Evolutionary conservation across 1,140 invertebrate species (phyloP).

Genomic region (Propsilocerus akamusi): DNA sequence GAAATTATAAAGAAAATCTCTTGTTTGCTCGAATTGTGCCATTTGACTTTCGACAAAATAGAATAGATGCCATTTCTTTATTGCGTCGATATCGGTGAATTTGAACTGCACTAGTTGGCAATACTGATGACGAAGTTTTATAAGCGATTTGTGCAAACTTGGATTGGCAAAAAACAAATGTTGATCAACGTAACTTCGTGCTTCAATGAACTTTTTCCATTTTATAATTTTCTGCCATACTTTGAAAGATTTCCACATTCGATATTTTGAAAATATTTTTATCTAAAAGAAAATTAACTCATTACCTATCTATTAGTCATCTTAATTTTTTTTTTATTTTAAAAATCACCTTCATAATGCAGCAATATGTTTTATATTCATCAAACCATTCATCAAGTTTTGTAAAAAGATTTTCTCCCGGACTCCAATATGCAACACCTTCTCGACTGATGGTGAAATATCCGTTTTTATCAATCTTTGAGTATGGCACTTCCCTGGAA

Average conservation of each 20-base stretch:
- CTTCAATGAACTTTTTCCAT: slow-evolving; percentile 39
- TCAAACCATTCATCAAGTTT: slow-evolving; percentile 45
- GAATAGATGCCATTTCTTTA: slow-evolving; percentile 39
- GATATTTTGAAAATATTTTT: slow-evolving; percentile 47
- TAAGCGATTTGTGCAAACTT: slow-evolving; percentile 43
- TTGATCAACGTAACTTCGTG: slow-evolving; percentile 35
- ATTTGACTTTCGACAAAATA: slow-evolving; percentile 48
- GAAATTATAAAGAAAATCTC: slow-evolving; percentile 13
- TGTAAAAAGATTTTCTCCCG: slow-evolving; percentile 44
- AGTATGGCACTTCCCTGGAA: slow-evolving; percentile 43
- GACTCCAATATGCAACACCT: slow-evolving; percentile 45
- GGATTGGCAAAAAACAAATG: slow-evolving; percentile 54
- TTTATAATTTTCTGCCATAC: slow-evolving; percentile 59
- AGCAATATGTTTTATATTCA: slow-evolving; percentile 45
- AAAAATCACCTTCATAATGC: slow-evolving; percentile 34
- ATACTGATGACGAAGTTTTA: slow-evolving; percentile 50
- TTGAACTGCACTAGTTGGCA: slow-evolving; percentile 38
- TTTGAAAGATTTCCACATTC: slow-evolving; percentile 66
- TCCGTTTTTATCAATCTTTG: slow-evolving; percentile 35
- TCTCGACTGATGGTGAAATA: slow-evolving; percentile 47
- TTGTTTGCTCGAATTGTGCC: slow-evolving; percentile 18
- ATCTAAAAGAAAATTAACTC: slow-evolving; percentile 30
- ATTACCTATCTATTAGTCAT: slow-evolving; percentile 5
- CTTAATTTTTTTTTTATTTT: slow-evolving; percentile 6
- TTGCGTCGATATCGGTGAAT: slow-evolving; percentile 32